Percentiles rank a stretch among this genome's conserved stretches.
Conservation (phyloP, 2,888 invertebrate species). For the Drosophila anomalipes region DNA sequence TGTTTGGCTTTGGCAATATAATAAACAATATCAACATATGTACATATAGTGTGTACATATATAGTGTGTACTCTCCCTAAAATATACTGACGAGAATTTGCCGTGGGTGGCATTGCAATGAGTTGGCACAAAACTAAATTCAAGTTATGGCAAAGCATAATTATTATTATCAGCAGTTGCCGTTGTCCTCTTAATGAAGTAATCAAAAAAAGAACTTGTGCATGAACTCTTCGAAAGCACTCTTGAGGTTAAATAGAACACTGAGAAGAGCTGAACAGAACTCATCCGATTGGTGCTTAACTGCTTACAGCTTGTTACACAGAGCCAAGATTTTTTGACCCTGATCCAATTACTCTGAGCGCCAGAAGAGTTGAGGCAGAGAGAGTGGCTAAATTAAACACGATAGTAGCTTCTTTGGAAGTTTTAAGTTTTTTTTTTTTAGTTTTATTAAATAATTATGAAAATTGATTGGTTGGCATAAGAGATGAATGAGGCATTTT, state of each 20-base stretch:
- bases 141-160: conserved; percentile 56
- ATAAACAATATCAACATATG: conserved; percentile 64
- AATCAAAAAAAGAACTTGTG: conserved; percentile 54
- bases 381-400: not conserved
- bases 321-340: conserved; percentile 43
- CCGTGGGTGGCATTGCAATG: conserved; percentile 74
- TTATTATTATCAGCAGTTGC: conserved; percentile 70
- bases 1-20: conserved; percentile 78
- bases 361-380: not conserved
- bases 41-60: conserved; percentile 11
- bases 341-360: not conserved
- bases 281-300: conserved; percentile 46
- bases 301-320: conserved; percentile 53
- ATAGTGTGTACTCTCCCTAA: not conserved
- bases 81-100: conserved; percentile 5
- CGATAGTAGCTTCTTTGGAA: too few relatives aligned
- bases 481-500: not conserved
- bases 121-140: conserved; percentile 58
- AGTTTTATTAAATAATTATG: not conserved
- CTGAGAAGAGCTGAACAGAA: conserved; percentile 15
- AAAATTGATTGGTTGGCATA: not conserved
- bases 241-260: conserved; percentile 30
- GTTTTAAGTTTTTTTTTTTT: not conserved
- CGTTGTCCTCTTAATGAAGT: conserved; percentile 77
- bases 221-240: conserved; percentile 30